These are phyloP conservation scores for Tamandua tetradactyla DNA, from an alignment of 2,797 vertebrate species.

Conservation along the genomic window DNA sequence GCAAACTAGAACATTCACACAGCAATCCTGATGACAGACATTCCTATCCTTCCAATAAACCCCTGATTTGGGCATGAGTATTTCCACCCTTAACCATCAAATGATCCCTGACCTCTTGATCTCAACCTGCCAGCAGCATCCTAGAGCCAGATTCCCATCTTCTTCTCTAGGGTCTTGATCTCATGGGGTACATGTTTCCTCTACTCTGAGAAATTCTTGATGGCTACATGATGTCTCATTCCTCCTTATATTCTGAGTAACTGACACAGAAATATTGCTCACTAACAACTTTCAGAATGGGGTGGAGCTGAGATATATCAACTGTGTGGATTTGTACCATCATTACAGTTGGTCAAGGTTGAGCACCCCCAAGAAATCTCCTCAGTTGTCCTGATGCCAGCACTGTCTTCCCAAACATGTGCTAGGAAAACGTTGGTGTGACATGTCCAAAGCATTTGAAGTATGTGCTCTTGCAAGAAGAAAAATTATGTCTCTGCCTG, in stretches of 20 bases:
- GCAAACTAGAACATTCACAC: too few species aligned
- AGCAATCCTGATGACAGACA: neutral
- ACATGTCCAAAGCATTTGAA: neutral
- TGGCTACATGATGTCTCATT: neutral
- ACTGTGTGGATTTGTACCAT: neutral
- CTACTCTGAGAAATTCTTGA: neutral
- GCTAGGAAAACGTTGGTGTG: slow-evolving; percentile 8
- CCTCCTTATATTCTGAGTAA: neutral
- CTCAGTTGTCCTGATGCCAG: neutral
- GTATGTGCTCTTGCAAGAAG: neutral
- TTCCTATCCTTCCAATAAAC: neutral
- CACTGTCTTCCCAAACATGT: neutral
- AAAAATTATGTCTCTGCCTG: neutral
- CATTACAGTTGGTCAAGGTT: neutral
- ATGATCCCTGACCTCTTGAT: neutral
- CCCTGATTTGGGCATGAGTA: neutral
- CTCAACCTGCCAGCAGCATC: neutral
- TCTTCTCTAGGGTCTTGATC: neutral
- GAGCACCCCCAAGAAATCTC: neutral
- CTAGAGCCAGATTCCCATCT: neutral
- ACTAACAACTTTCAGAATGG: neutral
- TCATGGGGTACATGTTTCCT: neutral
- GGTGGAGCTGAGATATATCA: neutral
- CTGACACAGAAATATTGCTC: neutral
- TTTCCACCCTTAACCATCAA: neutral